Conservation (phyloP, 2,888 invertebrate species). For the Apantesis nais region DNA sequence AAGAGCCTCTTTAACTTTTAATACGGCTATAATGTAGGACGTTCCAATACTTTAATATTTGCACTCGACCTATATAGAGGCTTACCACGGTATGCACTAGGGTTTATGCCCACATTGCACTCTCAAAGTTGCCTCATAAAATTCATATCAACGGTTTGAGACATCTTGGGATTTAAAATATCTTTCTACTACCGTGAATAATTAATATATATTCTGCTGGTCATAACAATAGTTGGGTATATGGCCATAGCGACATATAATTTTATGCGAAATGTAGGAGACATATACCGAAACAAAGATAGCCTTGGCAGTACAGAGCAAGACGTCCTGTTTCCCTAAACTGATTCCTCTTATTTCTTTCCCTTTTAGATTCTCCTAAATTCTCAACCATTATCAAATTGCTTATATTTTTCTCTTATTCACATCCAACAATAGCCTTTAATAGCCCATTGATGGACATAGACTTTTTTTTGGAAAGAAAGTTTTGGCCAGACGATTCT, state of each 20-base stretch:
- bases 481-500: too few species aligned
- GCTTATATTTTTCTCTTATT: too few species aligned
- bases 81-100: constrained; percentile 42
- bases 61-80: constrained; percentile 56
- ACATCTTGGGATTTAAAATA: not conserved
- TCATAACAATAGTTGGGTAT: not conserved
- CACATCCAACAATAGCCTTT: too few species aligned
- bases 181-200: not conserved
- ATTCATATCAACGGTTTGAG: constrained; percentile 12
- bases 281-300: not conserved
- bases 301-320: not conserved
- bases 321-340: not conserved
- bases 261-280: too few species aligned
- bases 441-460: too few species aligned
- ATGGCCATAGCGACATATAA: too few species aligned
- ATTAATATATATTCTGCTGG: not conserved
- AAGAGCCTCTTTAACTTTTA: constrained; percentile 23
- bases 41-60: constrained; percentile 60
- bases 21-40: constrained; percentile 37
- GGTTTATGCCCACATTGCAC: constrained; percentile 17
- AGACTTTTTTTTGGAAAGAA: too few species aligned
- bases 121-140: not conserved
- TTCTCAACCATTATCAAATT: not conserved
- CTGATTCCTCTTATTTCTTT: not conserved
- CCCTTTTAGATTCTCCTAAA: too few species aligned